Evolutionary conservation across 53 echinoderm and acorn worm species (phyloP).

Genomic region (Astropecten irregularis): DNA sequence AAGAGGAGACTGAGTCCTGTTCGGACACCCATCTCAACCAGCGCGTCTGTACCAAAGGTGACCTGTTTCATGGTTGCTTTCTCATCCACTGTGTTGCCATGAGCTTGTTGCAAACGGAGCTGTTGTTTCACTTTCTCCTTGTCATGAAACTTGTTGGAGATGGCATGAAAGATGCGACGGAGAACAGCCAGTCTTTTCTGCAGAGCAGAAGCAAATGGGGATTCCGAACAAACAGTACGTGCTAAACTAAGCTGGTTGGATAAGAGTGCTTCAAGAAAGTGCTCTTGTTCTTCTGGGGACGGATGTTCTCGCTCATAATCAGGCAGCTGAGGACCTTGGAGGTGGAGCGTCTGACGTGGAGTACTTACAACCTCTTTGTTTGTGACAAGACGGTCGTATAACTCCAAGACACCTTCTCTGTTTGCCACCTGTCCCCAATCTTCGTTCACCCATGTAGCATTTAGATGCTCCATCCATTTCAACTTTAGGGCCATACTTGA

Average conservation of each 20-base stretch:
- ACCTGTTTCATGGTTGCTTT: constrained; percentile 72
- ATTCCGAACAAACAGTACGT: constrained; percentile 83
- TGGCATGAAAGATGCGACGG: constrained; percentile 83
- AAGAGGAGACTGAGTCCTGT: constrained; percentile 94
- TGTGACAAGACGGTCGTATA: constrained; percentile 78
- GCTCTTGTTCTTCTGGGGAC: constrained; percentile 91
- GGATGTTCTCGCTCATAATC: constrained; percentile 92
- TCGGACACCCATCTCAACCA: constrained; percentile 97
- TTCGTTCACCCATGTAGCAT: constrained; percentile 92
- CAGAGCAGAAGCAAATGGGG: constrained; percentile 82
- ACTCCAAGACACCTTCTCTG: constrained; percentile 80
- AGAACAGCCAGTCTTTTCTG: constrained; percentile 86
- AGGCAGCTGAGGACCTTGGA: constrained; percentile 93
- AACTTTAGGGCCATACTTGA: constrained; percentile 80
- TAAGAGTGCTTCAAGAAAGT: constrained; percentile 82
- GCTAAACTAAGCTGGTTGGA: constrained; percentile 85
- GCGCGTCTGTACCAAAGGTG: constrained; percentile 89
- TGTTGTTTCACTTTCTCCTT: constrained; percentile 98
- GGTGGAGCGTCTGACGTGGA: constrained; percentile 84
- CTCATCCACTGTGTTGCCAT: constrained; percentile 76
- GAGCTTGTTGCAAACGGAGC: constrained; percentile 82
- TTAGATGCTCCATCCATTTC: constrained; percentile 99
- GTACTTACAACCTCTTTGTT: constrained; percentile 89
- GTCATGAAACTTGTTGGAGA: constrained; percentile 97
- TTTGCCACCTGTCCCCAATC: constrained; percentile 90